A percentile compares a stretch with the other conserved stretches of the same genome.
Evolutionary conservation across 2,113 vertebrate genomes (phyloP).

Genomic region (Daphoenositta chrysoptera): DNA sequence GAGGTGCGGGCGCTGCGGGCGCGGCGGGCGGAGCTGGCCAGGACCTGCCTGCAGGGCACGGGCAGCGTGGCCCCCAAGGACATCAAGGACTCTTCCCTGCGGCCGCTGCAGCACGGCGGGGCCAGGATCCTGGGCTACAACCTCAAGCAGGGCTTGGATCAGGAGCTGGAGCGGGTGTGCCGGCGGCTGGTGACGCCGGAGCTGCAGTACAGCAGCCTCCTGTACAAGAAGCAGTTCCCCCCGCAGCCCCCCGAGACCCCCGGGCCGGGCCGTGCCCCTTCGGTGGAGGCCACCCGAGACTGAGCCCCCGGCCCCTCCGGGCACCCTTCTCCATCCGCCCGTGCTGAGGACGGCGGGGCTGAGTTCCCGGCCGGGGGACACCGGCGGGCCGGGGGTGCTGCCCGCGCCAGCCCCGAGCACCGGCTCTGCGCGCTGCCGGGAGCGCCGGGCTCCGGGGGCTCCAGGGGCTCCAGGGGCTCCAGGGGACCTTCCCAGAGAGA

Average conservation of each 20-base stretch:
- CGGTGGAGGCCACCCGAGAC: neutral
- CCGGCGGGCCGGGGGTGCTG: neutral
- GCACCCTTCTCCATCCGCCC: neutral
- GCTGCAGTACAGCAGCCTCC: slow-evolving; percentile 74
- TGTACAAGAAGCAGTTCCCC: slow-evolving; percentile 74
- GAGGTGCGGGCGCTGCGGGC: slow-evolving; percentile 69
- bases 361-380: neutral
- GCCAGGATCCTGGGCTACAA: slow-evolving; percentile 82
- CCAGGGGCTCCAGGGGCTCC: no score
- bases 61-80: slow-evolving; percentile 68
- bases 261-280: neutral
- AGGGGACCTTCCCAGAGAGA: neutral
- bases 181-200: slow-evolving; percentile 76
- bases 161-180: slow-evolving; percentile 52
- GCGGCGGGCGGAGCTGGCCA: slow-evolving; percentile 48
- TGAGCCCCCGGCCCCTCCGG: neutral
- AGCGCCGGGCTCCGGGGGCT: no score
- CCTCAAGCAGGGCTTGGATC: slow-evolving; percentile 68
- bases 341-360: neutral
- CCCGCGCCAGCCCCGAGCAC: fast-evolving
- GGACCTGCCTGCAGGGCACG: slow-evolving; percentile 69
- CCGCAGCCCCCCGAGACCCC: neutral
- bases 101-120: slow-evolving; percentile 75
- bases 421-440: neutral
- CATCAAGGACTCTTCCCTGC: slow-evolving; percentile 67